These are phyloP conservation scores for Scaptomyza parva DNA, from an alignment of 2,888 invertebrate genomes.

Conservation along the genomic window DNA sequence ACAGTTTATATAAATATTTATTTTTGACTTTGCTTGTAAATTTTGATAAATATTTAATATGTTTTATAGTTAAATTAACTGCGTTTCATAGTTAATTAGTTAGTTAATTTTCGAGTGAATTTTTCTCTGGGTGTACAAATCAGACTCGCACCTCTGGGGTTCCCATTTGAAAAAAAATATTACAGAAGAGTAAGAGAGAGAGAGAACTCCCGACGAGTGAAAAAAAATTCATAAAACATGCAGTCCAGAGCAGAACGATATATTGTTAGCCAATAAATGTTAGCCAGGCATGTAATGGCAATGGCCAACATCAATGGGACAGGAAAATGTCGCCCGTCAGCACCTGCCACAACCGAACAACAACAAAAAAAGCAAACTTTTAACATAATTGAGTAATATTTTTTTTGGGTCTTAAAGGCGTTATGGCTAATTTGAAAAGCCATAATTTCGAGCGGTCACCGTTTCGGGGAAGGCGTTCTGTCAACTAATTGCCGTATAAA, in stretches of 20 bases:
- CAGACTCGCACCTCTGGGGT: slow-evolving; percentile 54
- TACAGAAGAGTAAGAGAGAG: no score
- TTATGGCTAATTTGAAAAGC: slow-evolving; percentile 21
- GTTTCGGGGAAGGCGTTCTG: slow-evolving; percentile 37
- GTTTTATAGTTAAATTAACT: no score
- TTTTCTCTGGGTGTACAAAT: no score
- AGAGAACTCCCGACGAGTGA: slow-evolving; percentile 33
- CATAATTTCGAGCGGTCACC: slow-evolving; percentile 23
- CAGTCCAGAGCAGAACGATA: slow-evolving; percentile 21
- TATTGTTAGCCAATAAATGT: slow-evolving; percentile 61
- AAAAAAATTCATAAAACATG: slow-evolving; percentile 71
- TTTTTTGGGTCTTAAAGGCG: slow-evolving; percentile 41
- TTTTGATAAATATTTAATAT: no score
- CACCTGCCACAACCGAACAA: neutral
- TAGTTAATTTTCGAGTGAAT: no score
- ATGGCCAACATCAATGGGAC: slow-evolving; percentile 22
- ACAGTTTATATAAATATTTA: no score
- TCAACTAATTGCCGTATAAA: slow-evolving; percentile 54
- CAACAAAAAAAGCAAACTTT: slow-evolving; percentile 57
- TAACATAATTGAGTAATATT: slow-evolving; percentile 72
- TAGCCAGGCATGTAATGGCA: slow-evolving; percentile 58
- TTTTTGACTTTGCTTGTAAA: no score
- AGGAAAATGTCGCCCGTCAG: neutral
- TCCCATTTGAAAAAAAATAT: slow-evolving; percentile 46
- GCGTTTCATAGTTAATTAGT: no score